Percentiles rank a stretch among this genome's conserved stretches.
Conservation (phyloP, 2,888 invertebrate species). For the Torymus aiolomorphi region DNA sequence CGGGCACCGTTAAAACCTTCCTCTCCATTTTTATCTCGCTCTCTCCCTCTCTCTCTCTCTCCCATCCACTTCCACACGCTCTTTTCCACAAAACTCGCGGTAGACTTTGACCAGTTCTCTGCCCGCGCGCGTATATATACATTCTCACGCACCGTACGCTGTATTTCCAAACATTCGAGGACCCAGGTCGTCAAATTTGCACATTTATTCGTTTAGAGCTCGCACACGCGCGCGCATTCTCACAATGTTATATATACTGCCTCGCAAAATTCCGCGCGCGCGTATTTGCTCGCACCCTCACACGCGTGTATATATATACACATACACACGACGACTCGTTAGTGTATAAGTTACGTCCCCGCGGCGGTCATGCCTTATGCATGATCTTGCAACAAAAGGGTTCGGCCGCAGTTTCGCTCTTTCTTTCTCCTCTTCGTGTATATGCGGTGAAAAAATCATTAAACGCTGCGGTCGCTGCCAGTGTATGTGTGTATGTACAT, state of each 20-base stretch:
- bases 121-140: background rate
- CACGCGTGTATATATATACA: no score
- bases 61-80: background rate
- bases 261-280: slow-evolving; percentile 59
- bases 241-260: background rate
- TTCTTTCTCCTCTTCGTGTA: no score
- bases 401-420: no score
- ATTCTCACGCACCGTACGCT: background rate
- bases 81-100: slow-evolving; percentile 5
- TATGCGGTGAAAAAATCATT: slow-evolving; percentile 10
- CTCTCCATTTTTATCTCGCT: background rate
- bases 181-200: slow-evolving; percentile 69
- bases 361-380: slow-evolving; percentile 21
- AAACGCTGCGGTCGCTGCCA: background rate
- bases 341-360: slow-evolving; percentile 6
- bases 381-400: slow-evolving; percentile 41
- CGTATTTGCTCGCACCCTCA: no score
- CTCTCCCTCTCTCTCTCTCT: background rate
- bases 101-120: slow-evolving; percentile 7
- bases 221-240: slow-evolving; percentile 60
- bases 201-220: slow-evolving; percentile 72
- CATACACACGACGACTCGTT: slow-evolving; percentile 10
- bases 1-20: background rate
- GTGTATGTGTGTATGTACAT: no score
- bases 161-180: slow-evolving; percentile 53